Evolutionary conservation across 2,888 invertebrate species (phyloP), one percentile per base, ranked within the genome.

Genomic region (Ceriagrion tenellum): DNA sequence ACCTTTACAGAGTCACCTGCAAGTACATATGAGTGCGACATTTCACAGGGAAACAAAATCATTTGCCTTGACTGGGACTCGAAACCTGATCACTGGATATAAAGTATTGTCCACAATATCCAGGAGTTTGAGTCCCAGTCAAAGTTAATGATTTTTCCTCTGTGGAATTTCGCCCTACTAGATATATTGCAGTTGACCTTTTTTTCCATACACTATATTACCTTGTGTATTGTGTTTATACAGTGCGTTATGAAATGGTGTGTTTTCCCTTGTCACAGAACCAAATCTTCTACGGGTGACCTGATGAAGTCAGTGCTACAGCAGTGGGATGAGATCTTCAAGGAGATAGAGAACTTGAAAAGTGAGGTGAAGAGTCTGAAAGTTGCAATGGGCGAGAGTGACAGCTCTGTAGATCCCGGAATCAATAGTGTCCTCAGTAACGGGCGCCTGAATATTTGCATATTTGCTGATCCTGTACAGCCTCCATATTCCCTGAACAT

Each of bases 401-500:
- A 74, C 35, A n/a, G 16, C 20, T 93, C 93, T 4, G 23, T 47
- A 47, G 69, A 74, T 47, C 93, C 63, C 8, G 47, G 30, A 16
- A 69, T n/a, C 63, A n/a, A 69, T 30, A 74, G 16, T 69, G 26
- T 93, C 6, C 26, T n/a, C 23, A 47, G 16, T 69, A 40, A 93
- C 26, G 90, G 93, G 35, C 26, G 88, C 63, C 74, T 95, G 88
- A 47, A 55, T 88, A 95, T 96, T 63, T 96, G 97, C 26, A 96
- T 97, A 91, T 96, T 96, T 95, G 97, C 97, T 91, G 96, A 97
- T 96, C 97, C 97, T 3, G 95, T 96, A 90, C 95, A 96, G 96
- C 97, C 97, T 30, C 96, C 96, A 16, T 96, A 96, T 91, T 97
- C 96, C 90, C 93, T 97, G 30, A 96, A 96, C 95, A 88, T 96